phyloP scores from a whole-genome alignment of 2,797 vertebrate species.

The Furcifer pardalis region DNA sequence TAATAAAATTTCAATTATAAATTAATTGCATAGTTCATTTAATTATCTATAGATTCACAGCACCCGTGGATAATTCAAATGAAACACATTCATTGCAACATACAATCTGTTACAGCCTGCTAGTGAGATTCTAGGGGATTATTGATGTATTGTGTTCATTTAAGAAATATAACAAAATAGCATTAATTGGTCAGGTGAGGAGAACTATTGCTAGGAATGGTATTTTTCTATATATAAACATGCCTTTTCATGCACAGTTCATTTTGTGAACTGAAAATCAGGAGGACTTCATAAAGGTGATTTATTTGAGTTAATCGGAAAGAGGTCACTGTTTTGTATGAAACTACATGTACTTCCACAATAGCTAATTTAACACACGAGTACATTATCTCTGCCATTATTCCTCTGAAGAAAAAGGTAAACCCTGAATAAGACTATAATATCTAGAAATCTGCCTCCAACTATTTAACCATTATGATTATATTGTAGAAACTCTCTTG shows the following conservation, averaged over 20 bases:
- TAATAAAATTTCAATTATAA: conserved; percentile 66
- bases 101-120: conserved; percentile 60
- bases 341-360: neutral
- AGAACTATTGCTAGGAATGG: neutral
- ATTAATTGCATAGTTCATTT: conserved; percentile 74
- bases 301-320: neutral
- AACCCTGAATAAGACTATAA: neutral
- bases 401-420: neutral
- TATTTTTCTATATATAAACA: neutral
- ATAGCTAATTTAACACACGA: neutral
- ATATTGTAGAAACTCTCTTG: neutral
- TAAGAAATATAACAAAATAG: neutral
- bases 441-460: neutral
- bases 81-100: conserved; percentile 51
- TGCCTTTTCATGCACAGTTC: neutral
- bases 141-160: conserved; percentile 43
- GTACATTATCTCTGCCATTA: neutral
- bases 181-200: neutral
- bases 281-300: neutral
- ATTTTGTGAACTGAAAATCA: neutral
- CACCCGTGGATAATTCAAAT: conserved; percentile 69
- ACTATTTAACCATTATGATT: conserved; percentile 4
- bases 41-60: conserved; percentile 76
- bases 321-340: neutral
- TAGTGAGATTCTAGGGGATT: conserved; percentile 54